These are phyloP conservation scores for Andrena camellia DNA, from an alignment of 2,888 invertebrate genomes.

Conservation along the genomic window DNA sequence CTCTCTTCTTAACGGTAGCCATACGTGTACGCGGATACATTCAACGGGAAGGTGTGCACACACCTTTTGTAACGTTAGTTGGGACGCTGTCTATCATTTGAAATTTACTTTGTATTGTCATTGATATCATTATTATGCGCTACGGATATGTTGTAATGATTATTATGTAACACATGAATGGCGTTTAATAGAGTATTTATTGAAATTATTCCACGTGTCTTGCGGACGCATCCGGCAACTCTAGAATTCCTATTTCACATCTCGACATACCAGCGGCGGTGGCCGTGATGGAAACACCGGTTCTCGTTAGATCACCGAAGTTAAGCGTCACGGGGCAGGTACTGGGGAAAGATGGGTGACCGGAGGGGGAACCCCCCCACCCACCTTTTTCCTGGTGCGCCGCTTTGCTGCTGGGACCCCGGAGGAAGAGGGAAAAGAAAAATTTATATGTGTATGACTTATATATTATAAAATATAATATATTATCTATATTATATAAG, in stretches of 20 bases:
- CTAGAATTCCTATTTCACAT: neutral
- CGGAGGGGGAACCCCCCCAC: too few species aligned
- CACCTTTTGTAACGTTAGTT: slow-evolving; percentile 53
- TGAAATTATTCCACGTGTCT: slow-evolving; percentile 66
- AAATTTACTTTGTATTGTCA: slow-evolving; percentile 67
- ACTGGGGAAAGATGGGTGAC: too few species aligned
- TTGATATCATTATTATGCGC: slow-evolving; percentile 70
- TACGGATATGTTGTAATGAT: slow-evolving; percentile 76
- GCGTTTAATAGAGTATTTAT: slow-evolving; percentile 79
- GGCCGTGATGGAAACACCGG: too few species aligned
- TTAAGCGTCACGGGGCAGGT: too few species aligned
- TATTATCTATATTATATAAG: too few species aligned
- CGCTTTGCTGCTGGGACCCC: too few species aligned
- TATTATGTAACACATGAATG: slow-evolving; percentile 75
- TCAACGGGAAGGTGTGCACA: slow-evolving; percentile 27
- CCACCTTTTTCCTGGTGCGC: too few species aligned
- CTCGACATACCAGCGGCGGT: too few species aligned
- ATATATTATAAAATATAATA: too few species aligned
- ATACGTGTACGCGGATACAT: neutral
- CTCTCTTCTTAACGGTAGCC: slow-evolving; percentile 30
- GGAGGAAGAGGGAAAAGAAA: too few species aligned
- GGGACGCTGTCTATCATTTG: slow-evolving; percentile 62
- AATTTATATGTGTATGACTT: too few species aligned
- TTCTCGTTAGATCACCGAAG: too few species aligned
- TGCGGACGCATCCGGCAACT: neutral